Base-by-base conservation (phyloP, 2,888 invertebrate genomes). In the Nymphalis urticae region DNA sequence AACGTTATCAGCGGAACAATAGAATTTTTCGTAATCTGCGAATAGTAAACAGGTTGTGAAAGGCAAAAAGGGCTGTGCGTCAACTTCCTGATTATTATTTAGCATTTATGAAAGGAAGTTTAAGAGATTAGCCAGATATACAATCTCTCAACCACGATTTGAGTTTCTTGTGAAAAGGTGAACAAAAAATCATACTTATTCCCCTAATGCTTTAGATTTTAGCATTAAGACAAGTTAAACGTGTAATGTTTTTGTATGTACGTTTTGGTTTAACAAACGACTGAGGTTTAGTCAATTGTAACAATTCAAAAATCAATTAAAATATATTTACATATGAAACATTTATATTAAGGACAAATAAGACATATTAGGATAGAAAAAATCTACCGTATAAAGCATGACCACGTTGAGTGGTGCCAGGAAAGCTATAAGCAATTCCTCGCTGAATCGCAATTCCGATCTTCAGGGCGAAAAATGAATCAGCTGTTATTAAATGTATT, bases 31-130 rank as follows among this genome's bases (percentile, higher is more conserved):
- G 73, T 80, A 82, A 85, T 84, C 82, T 77, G 73, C 69, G 72
- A 77, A 79, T 72, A 73, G 79, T 79, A 83, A 86, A 87, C 87
- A 86, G 82, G 82, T 81, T 81, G 74, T 64, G 80, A 78, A 84
- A 82, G 79, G 80, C 76, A 72, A 59, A 65, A 62, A 65, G 62
- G 70, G 62, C 56, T 76, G 83, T 88, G 87, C 86, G 85, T 88
- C 89, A 87, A 87, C 89, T 89, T 90, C 90, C 91, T 89, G 87
- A 80, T 77, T 77, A 75, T 75, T 80, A 62, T 73, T 79, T 32
- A 56, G n/a, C 73, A 79, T 83, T 83, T 84, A 83, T 75, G 70
- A 67, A 75, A 68, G 83, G 83, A 84, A 74, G 82, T 68, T 68
- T 67, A 62, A 53, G 71, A 82, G 86, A 83, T 88, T 80, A 86